Evolutionary conservation across 2,113 vertebrate species (phyloP).

Genomic region (Brachionichthys hirsutus): DNA sequence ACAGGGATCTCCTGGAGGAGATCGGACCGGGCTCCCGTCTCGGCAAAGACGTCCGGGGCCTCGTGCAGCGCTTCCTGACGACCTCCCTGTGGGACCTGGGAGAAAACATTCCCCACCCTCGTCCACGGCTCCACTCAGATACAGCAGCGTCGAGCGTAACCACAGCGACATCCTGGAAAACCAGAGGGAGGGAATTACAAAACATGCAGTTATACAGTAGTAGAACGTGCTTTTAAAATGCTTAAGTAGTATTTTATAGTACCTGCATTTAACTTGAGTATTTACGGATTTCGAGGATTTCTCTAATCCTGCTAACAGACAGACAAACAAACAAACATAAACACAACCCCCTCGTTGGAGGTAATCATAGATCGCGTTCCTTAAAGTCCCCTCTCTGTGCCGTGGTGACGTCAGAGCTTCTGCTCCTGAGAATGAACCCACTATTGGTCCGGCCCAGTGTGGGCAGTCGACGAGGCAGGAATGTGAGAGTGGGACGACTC

Average conservation of each 20-base stretch:
- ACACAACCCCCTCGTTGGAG: too few relatives aligned
- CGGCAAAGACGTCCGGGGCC: constrained; percentile 10
- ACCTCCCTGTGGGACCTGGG: constrained; percentile 60
- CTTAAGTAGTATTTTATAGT: too few relatives aligned
- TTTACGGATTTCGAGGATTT: too few relatives aligned
- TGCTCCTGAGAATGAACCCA: constrained; percentile 2
- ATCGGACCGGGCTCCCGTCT: constrained; percentile 19
- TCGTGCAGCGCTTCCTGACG: constrained; percentile 53
- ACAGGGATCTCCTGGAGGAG: constrained; percentile 34
- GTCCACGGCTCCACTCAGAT: constrained; percentile 22
- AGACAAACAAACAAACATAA: too few relatives aligned
- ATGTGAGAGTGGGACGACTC: constrained; percentile 64
- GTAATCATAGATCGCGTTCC: too few relatives aligned
- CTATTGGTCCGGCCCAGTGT: constrained; percentile 22
- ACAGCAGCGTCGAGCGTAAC: not conserved
- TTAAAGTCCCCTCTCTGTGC: too few relatives aligned
- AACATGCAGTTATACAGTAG: too few relatives aligned
- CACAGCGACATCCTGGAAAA: not conserved
- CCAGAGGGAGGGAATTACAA: not conserved
- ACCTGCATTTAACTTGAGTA: too few relatives aligned
- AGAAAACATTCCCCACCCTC: constrained; percentile 60
- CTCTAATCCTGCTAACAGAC: too few relatives aligned
- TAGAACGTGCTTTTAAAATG: too few relatives aligned
- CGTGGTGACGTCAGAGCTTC: too few relatives aligned
- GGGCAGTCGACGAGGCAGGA: constrained; percentile 53